Evolutionary conservation across 2,113 vertebrate species (phyloP).

Genomic region (Erythrocercus mccallii): DNA sequence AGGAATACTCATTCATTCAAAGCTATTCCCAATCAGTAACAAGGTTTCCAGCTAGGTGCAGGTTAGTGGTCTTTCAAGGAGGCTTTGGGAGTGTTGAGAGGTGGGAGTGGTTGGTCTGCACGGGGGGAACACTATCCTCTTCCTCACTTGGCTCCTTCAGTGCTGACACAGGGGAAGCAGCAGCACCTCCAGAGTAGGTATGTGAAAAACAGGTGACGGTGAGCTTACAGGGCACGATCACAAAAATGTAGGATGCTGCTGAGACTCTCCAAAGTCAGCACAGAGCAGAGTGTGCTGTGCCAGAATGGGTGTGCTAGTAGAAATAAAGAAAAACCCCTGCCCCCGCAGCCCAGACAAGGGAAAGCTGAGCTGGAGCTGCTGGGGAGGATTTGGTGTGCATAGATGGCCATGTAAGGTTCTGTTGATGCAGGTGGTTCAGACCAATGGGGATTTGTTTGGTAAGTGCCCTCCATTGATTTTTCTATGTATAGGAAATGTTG

Average conservation of each 20-base stretch:
- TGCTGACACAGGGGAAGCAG: not conserved
- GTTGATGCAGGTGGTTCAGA: not conserved
- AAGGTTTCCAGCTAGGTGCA: not conserved
- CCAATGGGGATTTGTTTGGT: not conserved
- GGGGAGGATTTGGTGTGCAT: not conserved
- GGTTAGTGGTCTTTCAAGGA: not conserved
- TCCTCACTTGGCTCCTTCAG: not conserved
- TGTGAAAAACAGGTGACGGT: fast-evolving
- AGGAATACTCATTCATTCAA: not conserved
- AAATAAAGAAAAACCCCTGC: not conserved
- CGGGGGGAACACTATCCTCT: fast-evolving
- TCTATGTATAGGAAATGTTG: not conserved
- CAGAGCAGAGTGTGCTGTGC: not conserved
- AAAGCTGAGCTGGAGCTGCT: not conserved
- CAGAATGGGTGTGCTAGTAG: not conserved
- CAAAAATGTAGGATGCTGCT: not conserved
- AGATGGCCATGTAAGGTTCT: not conserved
- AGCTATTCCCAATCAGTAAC: not conserved
- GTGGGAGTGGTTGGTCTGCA: not conserved
- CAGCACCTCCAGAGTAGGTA: not conserved
- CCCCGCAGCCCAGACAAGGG: fast-evolving
- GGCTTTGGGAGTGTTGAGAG: not conserved
- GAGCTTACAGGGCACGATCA: not conserved
- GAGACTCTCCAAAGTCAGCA: not conserved
- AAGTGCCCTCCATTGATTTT: conserved; percentile 19